These are phyloP conservation scores for Watersipora subatra DNA, from an alignment of 1,140 invertebrate genomes.

Conservation along the genomic window DNA sequence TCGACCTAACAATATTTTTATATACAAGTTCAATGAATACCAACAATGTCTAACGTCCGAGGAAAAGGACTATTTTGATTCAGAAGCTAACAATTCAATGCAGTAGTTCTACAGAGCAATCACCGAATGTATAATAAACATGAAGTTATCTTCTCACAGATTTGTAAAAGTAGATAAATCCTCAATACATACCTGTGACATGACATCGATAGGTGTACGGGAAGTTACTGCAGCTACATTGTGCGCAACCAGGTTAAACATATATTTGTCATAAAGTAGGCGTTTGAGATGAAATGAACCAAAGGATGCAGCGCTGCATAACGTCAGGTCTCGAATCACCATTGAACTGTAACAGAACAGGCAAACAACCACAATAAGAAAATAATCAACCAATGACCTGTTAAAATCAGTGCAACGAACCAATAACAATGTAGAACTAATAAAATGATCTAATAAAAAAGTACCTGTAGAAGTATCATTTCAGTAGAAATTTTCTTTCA, in stretches of 20 bases:
- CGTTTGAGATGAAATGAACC: constrained; percentile 97
- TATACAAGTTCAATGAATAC: no score
- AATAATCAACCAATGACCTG: not conserved
- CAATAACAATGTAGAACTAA: not conserved
- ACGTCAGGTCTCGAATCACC: constrained; percentile 84
- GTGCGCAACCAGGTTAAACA: constrained; percentile 96
- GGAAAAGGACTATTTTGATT: no score
- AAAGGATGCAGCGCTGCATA: constrained; percentile 90
- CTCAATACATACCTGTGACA: not conserved
- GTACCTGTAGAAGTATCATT: constrained; percentile 91
- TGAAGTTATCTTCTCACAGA: not conserved
- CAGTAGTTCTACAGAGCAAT: no score
- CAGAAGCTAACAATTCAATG: no score
- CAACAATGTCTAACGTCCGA: no score
- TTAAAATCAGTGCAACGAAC: not conserved
- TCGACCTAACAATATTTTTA: no score
- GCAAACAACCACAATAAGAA: not conserved
- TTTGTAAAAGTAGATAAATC: not conserved
- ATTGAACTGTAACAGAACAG: constrained; percentile 59
- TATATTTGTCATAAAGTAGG: constrained; percentile 94
- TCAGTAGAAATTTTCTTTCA: constrained; percentile 71
- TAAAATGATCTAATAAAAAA: not conserved
- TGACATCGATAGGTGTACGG: constrained; percentile 83
- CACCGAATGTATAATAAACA: not conserved
- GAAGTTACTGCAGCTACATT: constrained; percentile 79